Evolutionary conservation across 1,140 invertebrate species (phyloP).

Genomic region (Atta colombica): DNA sequence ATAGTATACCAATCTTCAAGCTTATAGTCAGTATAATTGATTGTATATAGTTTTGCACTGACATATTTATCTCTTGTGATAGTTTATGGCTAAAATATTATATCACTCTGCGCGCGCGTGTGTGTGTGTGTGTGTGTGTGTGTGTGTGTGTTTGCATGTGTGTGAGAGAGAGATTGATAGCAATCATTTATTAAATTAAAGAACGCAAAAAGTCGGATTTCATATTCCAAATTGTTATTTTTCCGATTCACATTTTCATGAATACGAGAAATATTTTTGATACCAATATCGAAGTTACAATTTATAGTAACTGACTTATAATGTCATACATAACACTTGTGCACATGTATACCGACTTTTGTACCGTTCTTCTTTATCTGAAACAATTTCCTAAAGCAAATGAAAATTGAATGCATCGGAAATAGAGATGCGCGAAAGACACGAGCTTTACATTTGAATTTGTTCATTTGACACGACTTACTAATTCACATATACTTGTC

Average conservation of each 20-base stretch:
- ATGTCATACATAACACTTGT: background rate
- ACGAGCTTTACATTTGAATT: background rate
- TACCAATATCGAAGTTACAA: background rate
- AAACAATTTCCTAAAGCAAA: conserved; percentile 20
- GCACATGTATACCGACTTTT: background rate
- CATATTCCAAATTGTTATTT: background rate
- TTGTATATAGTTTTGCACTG: conserved; percentile 65
- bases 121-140: background rate
- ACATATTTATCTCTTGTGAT: conserved; percentile 19
- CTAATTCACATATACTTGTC: background rate
- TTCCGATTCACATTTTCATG: background rate
- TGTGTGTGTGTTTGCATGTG: too few species aligned
- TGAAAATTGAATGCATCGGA: background rate
- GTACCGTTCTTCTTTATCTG: background rate
- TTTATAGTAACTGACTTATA: background rate
- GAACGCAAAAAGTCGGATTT: conserved; percentile 4
- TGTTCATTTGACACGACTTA: background rate
- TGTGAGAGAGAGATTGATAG: background rate
- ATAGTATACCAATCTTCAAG: conserved; percentile 57
- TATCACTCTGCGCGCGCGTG: background rate
- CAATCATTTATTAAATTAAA: conserved; percentile 4
- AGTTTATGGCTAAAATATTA: background rate
- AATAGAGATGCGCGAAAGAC: background rate
- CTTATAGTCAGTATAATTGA: conserved; percentile 57
- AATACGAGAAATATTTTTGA: background rate